Evolutionary conservation across 2,113 vertebrate genomes (phyloP), one percentile per base, ranked within the genome.

Genomic region (Paracanthobrama guichenoti): DNA sequence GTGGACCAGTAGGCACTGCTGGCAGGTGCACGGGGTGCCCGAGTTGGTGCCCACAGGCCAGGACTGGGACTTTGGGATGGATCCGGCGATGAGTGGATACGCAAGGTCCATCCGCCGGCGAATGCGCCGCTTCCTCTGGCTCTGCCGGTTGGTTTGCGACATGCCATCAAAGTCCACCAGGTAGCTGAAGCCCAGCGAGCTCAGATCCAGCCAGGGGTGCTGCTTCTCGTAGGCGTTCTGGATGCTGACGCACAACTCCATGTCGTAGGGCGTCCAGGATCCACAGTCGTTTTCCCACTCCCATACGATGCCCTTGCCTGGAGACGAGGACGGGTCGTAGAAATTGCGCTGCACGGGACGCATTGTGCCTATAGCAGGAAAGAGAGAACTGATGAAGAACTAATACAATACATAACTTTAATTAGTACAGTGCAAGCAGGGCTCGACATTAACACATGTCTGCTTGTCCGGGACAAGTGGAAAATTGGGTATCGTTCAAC

Each of bases 181-280:
- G 94, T 98, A 98, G 93, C 96, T 96, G 94, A 98, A 98, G 90
- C 98, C 98, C 88, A 99, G 95, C 67, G 97, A 97, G 88, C 96
- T 98, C 84, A 99, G 95, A 91, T 99, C 98, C 83, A 99, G 93
- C 97, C 97, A 99, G 18, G 98, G 97, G 90, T 99, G 98, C 93
- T 97, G 98, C 94, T 99, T 99, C 94, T 99, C 98, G 7, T 98
- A 98, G 87, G 98, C 98, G 0, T 99, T 97, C 94, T 99, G 98
- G 93, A 99, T 97, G 91, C 96, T 97, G 89, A 99, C 97, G 73
- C 97, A 97, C 92, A 99, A 96, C 91, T 98, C 97, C 96, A 98
- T 99, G 92, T 98, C 97, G 6, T 98, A 99, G 7, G 97, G 95
- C 0, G 97, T 98, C 98, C 98, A 99, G 2, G 96, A 96, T 82